These are phyloP conservation scores for Aphaenogaster floridana DNA, from an alignment of 1,140 invertebrate species.

Conservation along the genomic window DNA sequence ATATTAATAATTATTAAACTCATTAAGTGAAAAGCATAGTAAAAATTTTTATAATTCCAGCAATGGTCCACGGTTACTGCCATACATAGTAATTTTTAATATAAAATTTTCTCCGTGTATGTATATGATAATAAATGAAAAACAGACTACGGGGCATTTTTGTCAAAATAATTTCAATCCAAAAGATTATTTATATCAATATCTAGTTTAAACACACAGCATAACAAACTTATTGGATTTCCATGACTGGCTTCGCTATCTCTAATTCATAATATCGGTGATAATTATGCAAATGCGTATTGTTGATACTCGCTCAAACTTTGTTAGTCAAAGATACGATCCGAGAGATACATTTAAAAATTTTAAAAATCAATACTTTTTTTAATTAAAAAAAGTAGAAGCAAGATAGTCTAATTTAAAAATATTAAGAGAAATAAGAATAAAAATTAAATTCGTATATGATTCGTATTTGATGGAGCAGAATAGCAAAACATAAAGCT, in stretches of 20 bases:
- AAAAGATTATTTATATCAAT: slow-evolving; percentile 2
- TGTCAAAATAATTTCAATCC: slow-evolving; percentile 17
- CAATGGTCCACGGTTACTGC: no score
- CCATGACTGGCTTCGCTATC: not conserved
- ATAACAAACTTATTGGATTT: not conserved
- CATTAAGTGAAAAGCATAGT: no score
- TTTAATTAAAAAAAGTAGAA: not conserved
- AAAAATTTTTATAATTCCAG: no score
- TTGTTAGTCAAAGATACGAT: not conserved
- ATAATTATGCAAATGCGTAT: slow-evolving; percentile 25
- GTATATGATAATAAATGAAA: not conserved
- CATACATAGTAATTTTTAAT: no score
- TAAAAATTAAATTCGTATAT: not conserved
- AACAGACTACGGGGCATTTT: not conserved
- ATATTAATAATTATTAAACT: no score
- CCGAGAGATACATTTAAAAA: not conserved
- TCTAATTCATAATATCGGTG: not conserved
- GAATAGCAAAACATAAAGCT: not conserved
- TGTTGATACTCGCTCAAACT: not conserved
- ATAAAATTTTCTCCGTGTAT: no score
- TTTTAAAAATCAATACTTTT: not conserved
- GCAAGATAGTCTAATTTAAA: not conserved
- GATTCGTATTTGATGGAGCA: not conserved
- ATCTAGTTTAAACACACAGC: not conserved
- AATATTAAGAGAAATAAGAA: not conserved